Percentiles rank a stretch among this genome's conserved stretches.
Conservation (phyloP, 2,888 invertebrate genomes). For the Harpalus rubripes region DNA sequence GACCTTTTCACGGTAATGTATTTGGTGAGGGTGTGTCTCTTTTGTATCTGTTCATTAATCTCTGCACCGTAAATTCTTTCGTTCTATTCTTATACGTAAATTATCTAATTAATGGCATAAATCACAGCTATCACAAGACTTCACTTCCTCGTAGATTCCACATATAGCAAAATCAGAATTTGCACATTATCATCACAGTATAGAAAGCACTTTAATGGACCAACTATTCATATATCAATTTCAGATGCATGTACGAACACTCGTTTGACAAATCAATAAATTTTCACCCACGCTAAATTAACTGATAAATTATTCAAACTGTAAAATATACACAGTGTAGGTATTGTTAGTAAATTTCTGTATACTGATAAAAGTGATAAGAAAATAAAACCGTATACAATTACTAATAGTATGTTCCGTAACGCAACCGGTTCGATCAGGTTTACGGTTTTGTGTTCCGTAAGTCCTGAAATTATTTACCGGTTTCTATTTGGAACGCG, state of each 20-base stretch:
- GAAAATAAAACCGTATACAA: too few species aligned
- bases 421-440: too few species aligned
- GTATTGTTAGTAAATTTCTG: too few species aligned
- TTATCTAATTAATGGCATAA: conserved; percentile 43
- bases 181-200: conserved; percentile 35
- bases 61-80: conserved; percentile 35
- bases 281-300: background rate
- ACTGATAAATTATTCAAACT: conserved; percentile 3
- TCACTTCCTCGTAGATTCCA: conserved; percentile 34
- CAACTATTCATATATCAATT: background rate
- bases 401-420: too few species aligned
- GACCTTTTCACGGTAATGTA: conserved; percentile 45
- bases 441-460: too few species aligned
- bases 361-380: too few species aligned
- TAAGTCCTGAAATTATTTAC: too few species aligned
- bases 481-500: too few species aligned
- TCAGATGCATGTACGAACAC: background rate
- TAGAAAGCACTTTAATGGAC: conserved; percentile 5
- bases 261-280: background rate
- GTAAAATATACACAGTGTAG: background rate
- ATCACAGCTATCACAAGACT: conserved; percentile 31
- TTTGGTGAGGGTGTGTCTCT: conserved; percentile 29
- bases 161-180: conserved; percentile 16
- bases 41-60: conserved; percentile 46
- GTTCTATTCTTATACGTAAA: conserved; percentile 51